Base-by-base conservation (phyloP, 2,888 invertebrate species). In the Tenthredo amoena region DNA sequence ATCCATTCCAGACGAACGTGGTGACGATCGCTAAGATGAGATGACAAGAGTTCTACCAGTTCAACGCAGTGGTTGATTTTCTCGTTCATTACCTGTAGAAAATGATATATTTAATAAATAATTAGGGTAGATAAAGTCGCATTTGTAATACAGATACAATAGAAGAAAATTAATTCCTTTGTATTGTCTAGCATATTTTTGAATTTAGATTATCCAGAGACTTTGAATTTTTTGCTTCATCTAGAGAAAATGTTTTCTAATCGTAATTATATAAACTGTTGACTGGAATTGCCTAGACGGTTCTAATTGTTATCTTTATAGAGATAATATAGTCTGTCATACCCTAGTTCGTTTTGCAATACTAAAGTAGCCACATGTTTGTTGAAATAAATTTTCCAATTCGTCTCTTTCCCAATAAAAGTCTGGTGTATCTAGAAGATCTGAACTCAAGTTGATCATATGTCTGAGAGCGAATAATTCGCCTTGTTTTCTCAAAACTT, bases 371-470 rank as follows among this genome's bases (percentile, higher is more conserved):
- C 96, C 95, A 87, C 97, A 97, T 0, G 97, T 97, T 91, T 96
- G 96, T 86, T 96, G 95, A 94, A 99, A 99, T 7, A 99, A 94
- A 0, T 94, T 94, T 94, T 99, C 99, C 47, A 99, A 94, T 84
- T 97, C 95, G 89, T 99, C 98, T 84, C 98, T 96, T 91, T 99
- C 99, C 99, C 99, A 99, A 94, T 99, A 99, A 94, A 99, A 99
- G 94, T 99, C 99, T 0, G 99, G 99, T 0, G 98, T 98, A 93
- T 99, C 99, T 88, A 99, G 94, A 71, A 99, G 94, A 93, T 99
- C 99, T 0, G 99, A 99, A 89, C 98, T 98, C 87, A 99, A 95
- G 94, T 98, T 99, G 84, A 99, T 96, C 31, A 97, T 95, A 94
- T 99, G 99, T 5, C 98, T 95, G 47, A 99, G 94, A 0, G 97